Evolutionary conservation across 2,888 invertebrate species (phyloP).

Genomic region (Lypha dubia): DNA sequence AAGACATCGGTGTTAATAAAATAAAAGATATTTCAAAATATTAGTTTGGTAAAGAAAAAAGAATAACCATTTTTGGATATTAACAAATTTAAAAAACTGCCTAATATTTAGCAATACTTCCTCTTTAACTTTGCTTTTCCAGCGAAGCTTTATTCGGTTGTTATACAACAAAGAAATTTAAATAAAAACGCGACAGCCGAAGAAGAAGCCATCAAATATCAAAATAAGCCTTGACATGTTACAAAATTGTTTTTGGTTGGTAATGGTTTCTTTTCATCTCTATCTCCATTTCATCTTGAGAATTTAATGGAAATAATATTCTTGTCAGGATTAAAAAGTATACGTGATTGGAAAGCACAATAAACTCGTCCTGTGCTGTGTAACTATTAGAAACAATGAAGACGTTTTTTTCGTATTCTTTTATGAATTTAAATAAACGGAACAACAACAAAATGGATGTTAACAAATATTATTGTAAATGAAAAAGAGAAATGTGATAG

Average conservation of each 20-base stretch:
- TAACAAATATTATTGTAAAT: slow-evolving; percentile 45
- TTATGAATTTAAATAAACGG: slow-evolving; percentile 41
- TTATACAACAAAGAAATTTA: too few species aligned
- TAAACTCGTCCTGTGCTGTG: slow-evolving; percentile 46
- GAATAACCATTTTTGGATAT: too few species aligned
- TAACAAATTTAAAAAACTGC: too few species aligned
- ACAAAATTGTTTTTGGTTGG: slow-evolving; percentile 47
- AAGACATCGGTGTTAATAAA: too few species aligned
- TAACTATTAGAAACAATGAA: slow-evolving; percentile 65
- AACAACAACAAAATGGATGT: slow-evolving; percentile 8
- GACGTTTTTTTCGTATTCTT: background rate
- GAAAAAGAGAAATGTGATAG: background rate
- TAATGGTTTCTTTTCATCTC: slow-evolving; percentile 28
- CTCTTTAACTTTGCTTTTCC: background rate
- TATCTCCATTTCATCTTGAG: slow-evolving; percentile 46
- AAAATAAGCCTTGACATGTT: slow-evolving; percentile 61
- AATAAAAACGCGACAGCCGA: background rate
- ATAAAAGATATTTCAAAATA: too few species aligned
- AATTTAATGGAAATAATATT: slow-evolving; percentile 82
- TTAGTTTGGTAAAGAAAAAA: too few species aligned
- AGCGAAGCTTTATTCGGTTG: slow-evolving; percentile 30
- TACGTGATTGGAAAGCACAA: slow-evolving; percentile 82
- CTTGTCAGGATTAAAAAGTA: slow-evolving; percentile 84
- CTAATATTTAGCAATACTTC: too few species aligned
- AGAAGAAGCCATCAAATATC: slow-evolving; percentile 25